A percentile compares a stretch with the other conserved stretches of the same genome.
Evolutionary conservation across 2,888 invertebrate species (phyloP).

Genomic region (Labia minor): DNA sequence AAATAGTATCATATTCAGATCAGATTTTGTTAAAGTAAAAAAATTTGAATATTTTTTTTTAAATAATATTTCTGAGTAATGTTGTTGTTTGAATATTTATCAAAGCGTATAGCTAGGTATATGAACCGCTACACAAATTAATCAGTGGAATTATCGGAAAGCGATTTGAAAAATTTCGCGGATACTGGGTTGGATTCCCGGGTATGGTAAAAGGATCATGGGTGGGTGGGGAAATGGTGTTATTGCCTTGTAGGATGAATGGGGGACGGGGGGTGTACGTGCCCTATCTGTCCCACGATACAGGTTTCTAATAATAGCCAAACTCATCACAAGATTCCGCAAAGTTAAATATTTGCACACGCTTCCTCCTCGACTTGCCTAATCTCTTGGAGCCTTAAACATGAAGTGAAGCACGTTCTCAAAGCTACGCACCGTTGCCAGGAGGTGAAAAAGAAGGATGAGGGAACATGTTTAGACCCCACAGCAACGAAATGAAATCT

Average conservation of each 20-base stretch:
- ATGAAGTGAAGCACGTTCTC: constrained; percentile 22
- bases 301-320: constrained; percentile 19
- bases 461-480: neutral
- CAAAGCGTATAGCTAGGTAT: neutral
- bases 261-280: neutral
- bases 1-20: too few relatives aligned
- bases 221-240: neutral
- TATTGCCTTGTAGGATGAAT: neutral
- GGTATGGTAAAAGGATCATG: neutral
- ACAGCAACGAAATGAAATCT: neutral
- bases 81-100: neutral
- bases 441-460: neutral
- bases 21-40: too few relatives aligned
- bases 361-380: constrained; percentile 24
- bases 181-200: neutral
- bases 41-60: too few relatives aligned
- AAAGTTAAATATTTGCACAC: constrained; percentile 25
- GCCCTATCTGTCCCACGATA: constrained; percentile 2
- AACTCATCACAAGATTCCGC: constrained; percentile 24
- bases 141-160: neutral
- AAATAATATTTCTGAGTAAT: too few relatives aligned
- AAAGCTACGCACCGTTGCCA: neutral
- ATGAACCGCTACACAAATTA: neutral
- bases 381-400: constrained; percentile 24
- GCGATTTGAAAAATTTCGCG: neutral